Base-by-base conservation (phyloP, 2,113 vertebrate genomes). In the Puntigrus tetrazona region DNA sequence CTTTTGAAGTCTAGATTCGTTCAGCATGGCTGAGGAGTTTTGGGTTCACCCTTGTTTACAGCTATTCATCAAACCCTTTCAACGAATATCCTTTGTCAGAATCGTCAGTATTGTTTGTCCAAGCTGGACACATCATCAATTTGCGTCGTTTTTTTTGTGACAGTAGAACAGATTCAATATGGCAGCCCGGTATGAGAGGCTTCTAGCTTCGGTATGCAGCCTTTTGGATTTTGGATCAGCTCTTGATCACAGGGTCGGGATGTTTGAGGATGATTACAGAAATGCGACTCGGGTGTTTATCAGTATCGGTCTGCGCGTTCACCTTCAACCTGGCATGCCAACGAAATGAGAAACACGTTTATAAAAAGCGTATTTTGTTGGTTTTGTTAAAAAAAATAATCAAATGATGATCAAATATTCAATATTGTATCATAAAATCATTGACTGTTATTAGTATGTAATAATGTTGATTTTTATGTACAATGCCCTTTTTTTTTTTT, bases 221-320 rank as follows among this genome's bases (percentile, higher is more conserved):
- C 10, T 78, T 43, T 78, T 61, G 77, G 45, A 22, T 57, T n/a
- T 36, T 57, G 47, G 13, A 14, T n/a, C 13, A 31, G 75, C 75
- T 57, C 45, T 13, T 2, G 27, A 52, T 76, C 34, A 41, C 7
- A 78, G 52, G 34, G 5, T 57, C 14, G 25, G 25, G 41, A 65
- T 31, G 78, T 80, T 80, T 80, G 78, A 80, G 38, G 59, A 22
- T 20, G 38, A 65, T 45, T 13, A 65, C 2, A 22, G 16, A 36
- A 79, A 79, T 79, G 16, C 4, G 36, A 43, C 57, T 79, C 38
- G 45, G 25, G 36, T 78, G 34, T 78, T 78, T 79, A 6, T 79
- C 57, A 61, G 9, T 27, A 43, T 41, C n/a, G 18, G 55, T 20
- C 47, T n/a, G 25, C 22, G 18, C 31, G 25, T 29, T 16, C 41